A percentile compares a stretch with the other conserved stretches of the same genome.
These are phyloP conservation scores for Tipula confusa DNA, from an alignment of 2,888 invertebrate species.

Conservation along the genomic window DNA sequence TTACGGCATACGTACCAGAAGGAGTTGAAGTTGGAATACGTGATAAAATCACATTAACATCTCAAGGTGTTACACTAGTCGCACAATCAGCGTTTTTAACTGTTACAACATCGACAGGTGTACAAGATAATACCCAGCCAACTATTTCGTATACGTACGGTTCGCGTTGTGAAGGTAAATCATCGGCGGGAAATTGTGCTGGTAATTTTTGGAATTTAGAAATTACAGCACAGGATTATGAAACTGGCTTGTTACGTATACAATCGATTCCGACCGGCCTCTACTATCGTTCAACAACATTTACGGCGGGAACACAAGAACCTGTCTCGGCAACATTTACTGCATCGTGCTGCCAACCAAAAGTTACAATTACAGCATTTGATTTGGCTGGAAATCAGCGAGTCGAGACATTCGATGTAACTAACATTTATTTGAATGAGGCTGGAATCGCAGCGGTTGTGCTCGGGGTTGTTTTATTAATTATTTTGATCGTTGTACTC, in stretches of 20 bases:
- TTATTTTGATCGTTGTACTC: slow-evolving; percentile 58
- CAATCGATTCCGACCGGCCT: slow-evolving; percentile 59
- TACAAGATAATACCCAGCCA: slow-evolving; percentile 56
- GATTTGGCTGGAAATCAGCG: slow-evolving; percentile 65
- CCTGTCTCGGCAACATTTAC: slow-evolving; percentile 63
- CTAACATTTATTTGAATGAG: slow-evolving; percentile 47
- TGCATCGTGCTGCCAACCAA: slow-evolving; percentile 68
- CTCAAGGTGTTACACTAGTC: slow-evolving; percentile 48
- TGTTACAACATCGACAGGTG: slow-evolving; percentile 44
- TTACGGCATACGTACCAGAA: slow-evolving; percentile 52
- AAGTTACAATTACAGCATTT: slow-evolving; percentile 61
- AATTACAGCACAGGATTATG: slow-evolving; percentile 61
- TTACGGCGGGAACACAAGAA: slow-evolving; percentile 63
- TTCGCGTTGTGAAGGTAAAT: slow-evolving; percentile 58
- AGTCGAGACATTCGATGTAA: slow-evolving; percentile 59
- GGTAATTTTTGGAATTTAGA: slow-evolving; percentile 67
- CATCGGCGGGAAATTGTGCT: slow-evolving; percentile 55
- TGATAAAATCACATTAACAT: slow-evolving; percentile 61
- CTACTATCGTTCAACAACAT: slow-evolving; percentile 56
- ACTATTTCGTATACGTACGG: slow-evolving; percentile 60
- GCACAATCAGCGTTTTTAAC: slow-evolving; percentile 50
- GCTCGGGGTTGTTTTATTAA: slow-evolving; percentile 59
- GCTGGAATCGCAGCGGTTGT: slow-evolving; percentile 65
- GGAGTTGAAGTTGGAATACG: slow-evolving; percentile 54
- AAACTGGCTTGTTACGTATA: slow-evolving; percentile 60